Conservation (phyloP, 2,113 vertebrate genomes). For the Pseudorasbora parva region DNA sequence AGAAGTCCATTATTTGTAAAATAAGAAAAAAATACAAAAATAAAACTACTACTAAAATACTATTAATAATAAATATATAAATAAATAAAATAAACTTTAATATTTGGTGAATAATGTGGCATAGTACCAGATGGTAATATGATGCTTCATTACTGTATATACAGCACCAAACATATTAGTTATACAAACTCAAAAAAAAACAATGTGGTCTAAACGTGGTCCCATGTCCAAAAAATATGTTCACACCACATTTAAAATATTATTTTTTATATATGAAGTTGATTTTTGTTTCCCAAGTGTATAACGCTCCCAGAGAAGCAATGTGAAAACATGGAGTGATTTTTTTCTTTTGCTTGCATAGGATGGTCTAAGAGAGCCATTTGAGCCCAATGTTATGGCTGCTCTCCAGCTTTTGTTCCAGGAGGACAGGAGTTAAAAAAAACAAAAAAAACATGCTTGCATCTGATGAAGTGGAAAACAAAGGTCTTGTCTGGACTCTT, state of each 20-base stretch:
- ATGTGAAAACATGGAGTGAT: conserved; percentile 32
- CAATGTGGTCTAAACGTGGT: no score
- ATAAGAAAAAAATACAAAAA: no score
- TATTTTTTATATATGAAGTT: background rate
- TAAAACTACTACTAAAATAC: no score
- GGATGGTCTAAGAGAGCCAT: conserved; percentile 40
- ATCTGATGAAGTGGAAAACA: conserved; percentile 61
- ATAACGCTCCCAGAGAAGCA: conserved; percentile 5
- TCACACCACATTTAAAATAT: background rate
- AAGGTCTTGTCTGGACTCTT: conserved; percentile 59
- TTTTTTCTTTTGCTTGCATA: conserved; percentile 42
- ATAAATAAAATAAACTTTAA: no score
- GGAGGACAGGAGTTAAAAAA: conserved; percentile 42
- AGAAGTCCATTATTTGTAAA: no score
- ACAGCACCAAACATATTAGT: no score
- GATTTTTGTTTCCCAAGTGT: conserved; percentile 4
- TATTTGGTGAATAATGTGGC: no score
- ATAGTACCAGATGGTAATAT: no score
- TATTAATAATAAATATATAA: no score
- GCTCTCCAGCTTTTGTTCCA: conserved; percentile 49
- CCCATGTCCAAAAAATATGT: no score
- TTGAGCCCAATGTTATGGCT: conserved; percentile 40
- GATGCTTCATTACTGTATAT: no score
- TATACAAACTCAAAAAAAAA: no score
- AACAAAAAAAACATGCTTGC: conserved; percentile 47